phyloP scores from a whole-genome alignment of 2,797 vertebrate species.

The Champsocephalus esox region DNA sequence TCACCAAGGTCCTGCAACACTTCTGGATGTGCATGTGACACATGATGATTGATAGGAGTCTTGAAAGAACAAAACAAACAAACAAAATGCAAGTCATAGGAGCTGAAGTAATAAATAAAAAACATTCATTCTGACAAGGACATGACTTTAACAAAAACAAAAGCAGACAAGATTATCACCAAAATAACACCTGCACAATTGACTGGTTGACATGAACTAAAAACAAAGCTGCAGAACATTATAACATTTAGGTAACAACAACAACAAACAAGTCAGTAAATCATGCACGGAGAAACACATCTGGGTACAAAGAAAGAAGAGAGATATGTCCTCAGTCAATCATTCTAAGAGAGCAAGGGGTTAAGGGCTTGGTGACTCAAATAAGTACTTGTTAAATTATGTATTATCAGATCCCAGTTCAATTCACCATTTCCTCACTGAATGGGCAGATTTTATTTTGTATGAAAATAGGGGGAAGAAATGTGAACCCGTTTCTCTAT shows the following conservation, averaged over 20 bases:
- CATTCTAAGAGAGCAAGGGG: neutral
- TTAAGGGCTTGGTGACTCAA: too few relatives aligned
- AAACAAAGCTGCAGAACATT: slow-evolving; percentile 1
- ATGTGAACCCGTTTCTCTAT: neutral
- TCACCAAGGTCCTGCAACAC: neutral
- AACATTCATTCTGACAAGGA: neutral
- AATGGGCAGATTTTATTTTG: neutral
- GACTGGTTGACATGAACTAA: neutral
- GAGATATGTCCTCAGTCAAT: neutral
- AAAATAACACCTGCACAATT: neutral
- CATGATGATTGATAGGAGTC: neutral
- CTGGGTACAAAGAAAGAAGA: neutral
- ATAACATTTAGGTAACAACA: neutral
- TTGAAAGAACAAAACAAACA: neutral
- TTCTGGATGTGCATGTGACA: neutral
- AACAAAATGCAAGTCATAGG: neutral
- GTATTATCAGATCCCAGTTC: too few relatives aligned
- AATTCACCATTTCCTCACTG: neutral
- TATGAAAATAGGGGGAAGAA: neutral
- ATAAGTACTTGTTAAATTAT: neutral
- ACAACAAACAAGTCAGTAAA: slow-evolving; percentile 21
- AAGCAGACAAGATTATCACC: neutral
- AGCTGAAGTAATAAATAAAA: neutral
- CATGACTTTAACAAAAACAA: neutral
- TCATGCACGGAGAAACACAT: neutral